Evolutionary conservation across 2,113 vertebrate genomes (phyloP), one percentile per base, ranked within the genome.

Genomic region (Odontesthes bonariensis): DNA sequence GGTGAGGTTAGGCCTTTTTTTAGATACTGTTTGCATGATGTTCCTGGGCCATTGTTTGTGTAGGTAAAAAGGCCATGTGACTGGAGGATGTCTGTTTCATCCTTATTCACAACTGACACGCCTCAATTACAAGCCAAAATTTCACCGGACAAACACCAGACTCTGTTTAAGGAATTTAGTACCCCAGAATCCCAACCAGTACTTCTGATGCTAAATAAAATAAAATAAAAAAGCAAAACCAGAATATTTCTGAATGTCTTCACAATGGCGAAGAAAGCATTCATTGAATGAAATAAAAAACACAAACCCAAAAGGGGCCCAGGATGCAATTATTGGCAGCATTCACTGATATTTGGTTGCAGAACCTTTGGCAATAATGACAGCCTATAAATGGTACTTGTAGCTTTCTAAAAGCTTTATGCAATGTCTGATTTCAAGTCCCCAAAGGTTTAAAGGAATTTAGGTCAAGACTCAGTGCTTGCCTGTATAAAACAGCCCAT

Each of bases 1-100:
- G 52, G 22, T 35, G 53, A 71, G 83, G 83, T 86, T 83, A 86
- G 65, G 55, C 10, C 8, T 80, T 77, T 52, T 76, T 76, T 80
- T 66, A 81, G 76, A 75, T 62, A 57, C 64, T 40, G 74, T 57
- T 73, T 55, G 69, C 68, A 62, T 69, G 74, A 69, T 49, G 81
- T 42, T 55, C 47, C 69, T 1, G 0, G 59, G 55, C 52, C 53
- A 42, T 33, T 38, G 51, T 63, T 46, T 1, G 32, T 54, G 42
- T 65, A 47, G 56, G 42, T 77, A 68, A 71, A 76, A 63, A 66
- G 73, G 61, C 31, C 20, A 56, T 20, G 59, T 53, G 73, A 76
- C 6, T 19, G 14, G 17, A 22, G 42, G 63, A 79, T 62, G 47
- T 65, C 57, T 67, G 67, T 56, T 35, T 71, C 46, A 38, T 5